Base-by-base conservation (phyloP, 2,113 vertebrate species). In the Bubalus kerabau region DNA sequence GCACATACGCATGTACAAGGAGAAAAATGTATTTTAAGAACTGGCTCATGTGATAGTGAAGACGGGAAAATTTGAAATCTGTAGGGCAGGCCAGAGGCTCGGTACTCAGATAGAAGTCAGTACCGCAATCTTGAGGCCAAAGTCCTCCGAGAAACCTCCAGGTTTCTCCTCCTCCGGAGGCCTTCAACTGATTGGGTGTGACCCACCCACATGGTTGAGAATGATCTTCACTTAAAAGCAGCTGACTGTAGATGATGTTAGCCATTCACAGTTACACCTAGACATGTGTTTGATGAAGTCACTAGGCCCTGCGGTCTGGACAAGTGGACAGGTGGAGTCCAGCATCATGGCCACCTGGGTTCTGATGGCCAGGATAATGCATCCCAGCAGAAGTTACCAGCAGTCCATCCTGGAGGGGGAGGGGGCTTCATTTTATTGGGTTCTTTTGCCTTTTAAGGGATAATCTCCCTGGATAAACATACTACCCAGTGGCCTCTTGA, bases 1-100 rank as follows among this genome's bases (percentile, higher is more conserved):
- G 0, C 28, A 7, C 80, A 21, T 19, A 67, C 1, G 0, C 0
- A 1, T 5, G 11, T 40, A 36, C 52, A 19, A 2, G 6, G 28
- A 50, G 74, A 50, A 50, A 59, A 48, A 43, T 12, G 4, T 52
- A 2, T 19, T 4, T 30, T 52, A 15, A 76, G 62, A 28, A 14
- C 8, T 11, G 19, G 43, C 80, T 40, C 10, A 0, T 48, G 15
- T 2, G 3, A 10, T 11, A 3, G 6, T 13, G 8, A 88, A 48
- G 6, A 15, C 81, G 23, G n/a, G 46, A n/a, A 54, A 7, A 21
- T 59, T 32, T 86, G 91, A 50, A 28, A 2, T 15, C 64, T 26
- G 5, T 30, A 54, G 59, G 57, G 56, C 74, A 60, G 56, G 32
- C 32, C 24, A 1, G 30, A 19, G 26, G 46, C 46, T 28, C 15